Evolutionary conservation across 2,797 vertebrate species (phyloP).

Genomic region (Echeneis naucrates): DNA sequence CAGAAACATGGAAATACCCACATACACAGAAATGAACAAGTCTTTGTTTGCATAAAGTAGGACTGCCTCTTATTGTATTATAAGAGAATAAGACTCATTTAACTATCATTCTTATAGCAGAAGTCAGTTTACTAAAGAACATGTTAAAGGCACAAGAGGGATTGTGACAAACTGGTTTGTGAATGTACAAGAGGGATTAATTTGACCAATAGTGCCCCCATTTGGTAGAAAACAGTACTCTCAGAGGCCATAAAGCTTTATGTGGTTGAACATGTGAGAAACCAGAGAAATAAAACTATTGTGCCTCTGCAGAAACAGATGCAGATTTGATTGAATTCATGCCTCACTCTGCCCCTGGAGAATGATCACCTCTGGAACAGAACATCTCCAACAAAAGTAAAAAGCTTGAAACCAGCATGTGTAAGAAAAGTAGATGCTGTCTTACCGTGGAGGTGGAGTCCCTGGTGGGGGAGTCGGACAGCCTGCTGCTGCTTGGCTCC

Average conservation of each 20-base stretch:
- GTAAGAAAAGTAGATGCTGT: conserved; percentile 6
- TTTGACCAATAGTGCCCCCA: conserved; percentile 66
- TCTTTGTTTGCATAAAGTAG: neutral
- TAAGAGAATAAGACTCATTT: neutral
- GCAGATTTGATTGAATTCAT: conserved; percentile 19
- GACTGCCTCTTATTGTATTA: neutral
- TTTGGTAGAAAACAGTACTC: conserved; percentile 46
- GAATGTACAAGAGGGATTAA: conserved; percentile 7
- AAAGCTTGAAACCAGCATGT: conserved; percentile 9
- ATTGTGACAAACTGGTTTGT: neutral
- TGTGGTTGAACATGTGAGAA: conserved; percentile 14
- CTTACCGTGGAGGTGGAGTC: conserved; percentile 85
- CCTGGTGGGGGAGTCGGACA: conserved; percentile 71
- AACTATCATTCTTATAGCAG: neutral
- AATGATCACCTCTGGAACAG: conserved; percentile 24
- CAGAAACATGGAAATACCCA: conserved; percentile 7
- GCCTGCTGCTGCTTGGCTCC: conserved; percentile 75
- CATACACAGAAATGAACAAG: conserved; percentile 4
- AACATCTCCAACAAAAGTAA: conserved; percentile 25
- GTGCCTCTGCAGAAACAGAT: conserved; percentile 8
- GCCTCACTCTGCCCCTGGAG: conserved; percentile 13
- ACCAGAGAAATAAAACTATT: conserved; percentile 20
- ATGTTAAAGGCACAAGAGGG: neutral
- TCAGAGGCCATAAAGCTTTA: conserved; percentile 18
- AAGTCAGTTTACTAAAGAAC: neutral